phyloP scores from a whole-genome alignment of 1,140 invertebrate species.

The Drosophila kohkoa region DNA sequence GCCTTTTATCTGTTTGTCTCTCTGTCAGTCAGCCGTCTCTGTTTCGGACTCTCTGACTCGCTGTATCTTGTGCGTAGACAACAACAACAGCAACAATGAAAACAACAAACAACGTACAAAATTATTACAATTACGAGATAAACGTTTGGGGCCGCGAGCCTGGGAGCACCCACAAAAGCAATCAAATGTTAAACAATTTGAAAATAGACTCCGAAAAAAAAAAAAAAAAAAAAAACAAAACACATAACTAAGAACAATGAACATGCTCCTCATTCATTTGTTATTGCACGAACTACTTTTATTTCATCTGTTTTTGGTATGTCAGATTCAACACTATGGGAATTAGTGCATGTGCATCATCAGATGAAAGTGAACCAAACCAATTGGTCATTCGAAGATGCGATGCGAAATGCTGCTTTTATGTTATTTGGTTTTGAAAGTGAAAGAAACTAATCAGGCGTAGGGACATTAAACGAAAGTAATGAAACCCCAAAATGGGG shows the following conservation, averaged over 20 bases:
- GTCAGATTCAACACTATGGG: slow-evolving; percentile 28
- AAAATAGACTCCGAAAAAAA: slow-evolving; percentile 22
- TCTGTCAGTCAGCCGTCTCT: slow-evolving; percentile 3
- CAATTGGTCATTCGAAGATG: slow-evolving; percentile 21
- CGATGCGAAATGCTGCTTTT: slow-evolving; percentile 6
- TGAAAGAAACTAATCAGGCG: slow-evolving; percentile 18
- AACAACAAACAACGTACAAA: slow-evolving; percentile 50
- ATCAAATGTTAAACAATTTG: slow-evolving; percentile 44
- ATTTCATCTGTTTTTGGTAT: background rate
- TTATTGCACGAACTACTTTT: slow-evolving; percentile 16
- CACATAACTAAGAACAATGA: slow-evolving; percentile 41
- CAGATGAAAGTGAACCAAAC: slow-evolving; percentile 42
- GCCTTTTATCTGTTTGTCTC: slow-evolving; percentile 48
- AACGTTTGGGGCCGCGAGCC: slow-evolving; percentile 41
- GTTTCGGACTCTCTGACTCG: slow-evolving; percentile 19
- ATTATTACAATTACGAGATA: slow-evolving; percentile 77
- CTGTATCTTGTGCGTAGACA: slow-evolving; percentile 24
- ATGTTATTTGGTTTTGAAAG: slow-evolving; percentile 20
- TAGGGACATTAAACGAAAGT: slow-evolving; percentile 34
- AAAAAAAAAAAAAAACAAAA: background rate
- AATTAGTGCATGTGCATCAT: slow-evolving; percentile 45
- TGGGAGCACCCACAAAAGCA: slow-evolving; percentile 38
- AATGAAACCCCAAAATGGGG: background rate
- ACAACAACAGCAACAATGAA: slow-evolving; percentile 44
- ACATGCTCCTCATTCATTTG: slow-evolving; percentile 19